A percentile compares a stretch with the other conserved stretches of the same genome.
Evolutionary conservation across 1,140 invertebrate genomes (phyloP).

Genomic region (Diprion similis): DNA sequence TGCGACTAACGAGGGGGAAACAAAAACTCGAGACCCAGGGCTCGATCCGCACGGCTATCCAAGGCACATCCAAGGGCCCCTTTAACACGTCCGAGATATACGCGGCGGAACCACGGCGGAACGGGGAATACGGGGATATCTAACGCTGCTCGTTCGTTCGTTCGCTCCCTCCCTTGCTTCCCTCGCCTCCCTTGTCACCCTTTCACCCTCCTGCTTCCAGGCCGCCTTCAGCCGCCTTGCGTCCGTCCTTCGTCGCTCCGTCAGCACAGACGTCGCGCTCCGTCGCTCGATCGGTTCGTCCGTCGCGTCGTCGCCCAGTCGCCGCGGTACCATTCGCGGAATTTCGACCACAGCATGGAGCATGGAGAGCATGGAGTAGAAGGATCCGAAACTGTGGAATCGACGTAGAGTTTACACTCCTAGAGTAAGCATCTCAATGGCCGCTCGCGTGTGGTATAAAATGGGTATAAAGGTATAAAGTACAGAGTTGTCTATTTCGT

Average conservation of each 20-base stretch:
- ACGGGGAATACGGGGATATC: background rate
- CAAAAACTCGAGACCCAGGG: background rate
- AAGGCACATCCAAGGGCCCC: constrained; percentile 30
- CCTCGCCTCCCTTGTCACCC: too few species aligned
- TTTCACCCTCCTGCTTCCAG: background rate
- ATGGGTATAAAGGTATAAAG: too few species aligned
- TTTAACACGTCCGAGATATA: background rate
- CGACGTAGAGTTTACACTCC: too few species aligned
- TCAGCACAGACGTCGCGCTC: background rate
- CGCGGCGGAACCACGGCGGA: background rate
- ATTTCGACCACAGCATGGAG: background rate
- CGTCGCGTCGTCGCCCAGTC: background rate
- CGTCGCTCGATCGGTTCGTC: background rate
- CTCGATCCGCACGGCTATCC: constrained; percentile 39
- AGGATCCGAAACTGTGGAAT: too few species aligned
- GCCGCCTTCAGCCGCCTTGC: background rate
- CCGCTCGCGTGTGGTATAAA: too few species aligned
- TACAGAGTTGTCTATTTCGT: too few species aligned
- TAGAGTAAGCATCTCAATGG: too few species aligned
- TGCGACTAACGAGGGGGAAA: constrained; percentile 33
- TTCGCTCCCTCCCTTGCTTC: constrained; percentile 9
- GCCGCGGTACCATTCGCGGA: background rate
- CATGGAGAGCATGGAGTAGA: background rate
- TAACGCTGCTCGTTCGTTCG: background rate
- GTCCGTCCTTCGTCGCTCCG: background rate